Evolutionary conservation across 1,140 invertebrate species (phyloP), one percentile per base, ranked within the genome.

Genomic region (Drosophila cardini): DNA sequence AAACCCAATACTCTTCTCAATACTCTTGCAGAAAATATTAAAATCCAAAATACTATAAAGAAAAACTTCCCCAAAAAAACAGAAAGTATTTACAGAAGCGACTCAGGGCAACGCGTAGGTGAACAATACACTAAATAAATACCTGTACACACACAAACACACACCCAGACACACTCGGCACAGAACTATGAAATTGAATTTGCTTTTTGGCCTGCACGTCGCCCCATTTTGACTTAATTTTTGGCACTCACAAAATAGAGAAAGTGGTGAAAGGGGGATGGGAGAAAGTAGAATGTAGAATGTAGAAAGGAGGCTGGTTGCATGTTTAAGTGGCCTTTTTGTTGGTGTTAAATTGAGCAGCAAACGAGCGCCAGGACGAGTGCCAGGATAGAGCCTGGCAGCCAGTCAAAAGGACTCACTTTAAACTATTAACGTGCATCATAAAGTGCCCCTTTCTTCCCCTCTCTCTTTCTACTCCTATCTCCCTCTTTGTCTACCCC

Each of bases 301-400:
- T 61, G 21, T n/a, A 38, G 16, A 45, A 32, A 34, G 0, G 11
- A 5, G 32, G 38, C 16, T n/a, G 11, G 15, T 62, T 68, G 72
- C 67, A 71, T 75, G 70, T 64, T 80, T 74, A 86, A 82, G 75
- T 78, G 78, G 56, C 36, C 15, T 63, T 71, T 85, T 86, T 86
- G 84, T 87, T 87, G 76, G 30, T 71, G 83, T 86, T 86, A 87
- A 86, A 86, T 86, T 86, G 83, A 83, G 79, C 83, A 65, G 21
- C 21, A 26, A 26, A 26, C 21, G 21, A 26, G 21, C 21, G 15
- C 56, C 15, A 55, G 53, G 53, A 30, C 26, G 11, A 62, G 18
- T 6, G 45, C 38, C 16, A 4, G 18, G 30, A 13, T 45, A 26
- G 26, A 42, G 11, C 10, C 42, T 55, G 65, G 11, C 36, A 21